A percentile compares a stretch with the other conserved stretches of the same genome.
Conservation (phyloP, 2,888 invertebrate genomes). For the Drosophila phalerata region DNA sequence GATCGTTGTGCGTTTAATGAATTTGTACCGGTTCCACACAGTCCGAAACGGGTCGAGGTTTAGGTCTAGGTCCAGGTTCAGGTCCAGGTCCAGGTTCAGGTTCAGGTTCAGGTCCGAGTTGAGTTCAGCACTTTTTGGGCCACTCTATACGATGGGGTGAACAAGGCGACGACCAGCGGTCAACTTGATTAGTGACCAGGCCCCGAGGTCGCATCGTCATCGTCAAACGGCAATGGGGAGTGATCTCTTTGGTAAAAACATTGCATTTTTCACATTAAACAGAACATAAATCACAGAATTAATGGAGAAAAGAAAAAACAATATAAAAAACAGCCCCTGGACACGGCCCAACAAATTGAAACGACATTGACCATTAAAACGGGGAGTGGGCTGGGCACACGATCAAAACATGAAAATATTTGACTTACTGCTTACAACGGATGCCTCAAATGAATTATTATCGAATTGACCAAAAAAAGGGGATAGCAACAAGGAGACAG, state of each 20-base stretch:
- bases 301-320: conserved; percentile 59
- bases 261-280: conserved; percentile 83
- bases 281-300: conserved; percentile 84
- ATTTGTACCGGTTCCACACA: conserved; percentile 63
- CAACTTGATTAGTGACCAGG: conserved; percentile 80
- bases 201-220: conserved; percentile 58
- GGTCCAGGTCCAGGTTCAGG: conserved; percentile 16
- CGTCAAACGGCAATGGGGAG: conserved; percentile 68
- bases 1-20: conserved; percentile 77
- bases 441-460: conserved; percentile 71
- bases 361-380: conserved; percentile 33
- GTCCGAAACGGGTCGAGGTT: conserved; percentile 24
- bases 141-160: conserved; percentile 34
- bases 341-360: conserved; percentile 66
- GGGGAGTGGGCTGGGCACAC: conserved; percentile 74
- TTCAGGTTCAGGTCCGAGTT: conserved; percentile 11
- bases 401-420: conserved; percentile 85
- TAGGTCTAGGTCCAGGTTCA: conserved; percentile 5
- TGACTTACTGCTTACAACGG: conserved; percentile 74
- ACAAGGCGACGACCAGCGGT: conserved; percentile 77
- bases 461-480: conserved; percentile 52
- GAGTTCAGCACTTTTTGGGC: not conserved
- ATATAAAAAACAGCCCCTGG: conserved; percentile 37
- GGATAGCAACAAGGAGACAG: not conserved
- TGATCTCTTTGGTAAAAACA: conserved; percentile 84